Base-by-base conservation (phyloP, 2,888 invertebrate species). In the Synanthedon myopaeformis region DNA sequence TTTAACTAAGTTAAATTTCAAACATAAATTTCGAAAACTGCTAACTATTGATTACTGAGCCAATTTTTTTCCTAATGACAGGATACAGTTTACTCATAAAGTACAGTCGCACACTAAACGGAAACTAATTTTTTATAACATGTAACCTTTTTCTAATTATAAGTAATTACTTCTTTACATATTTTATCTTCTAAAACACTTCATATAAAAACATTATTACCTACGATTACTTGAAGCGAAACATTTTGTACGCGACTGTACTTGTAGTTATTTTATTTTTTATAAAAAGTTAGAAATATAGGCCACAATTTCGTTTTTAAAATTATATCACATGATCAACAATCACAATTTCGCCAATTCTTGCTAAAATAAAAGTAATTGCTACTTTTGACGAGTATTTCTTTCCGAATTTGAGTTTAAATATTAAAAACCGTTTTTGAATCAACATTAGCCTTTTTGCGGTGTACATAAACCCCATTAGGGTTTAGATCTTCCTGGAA, bases 271-370 rank as follows among this genome's bases (percentile, higher is more conserved):
- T 53, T 55, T 28, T 8, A 2, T 28, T 28, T 35, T 54, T 50
- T 61, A 62, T 67, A 66, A 63, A 71, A 65, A 45, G 60, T 66
- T 61, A 58, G 56, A 69, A 49, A 41, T 58, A 72, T 80, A 83
- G 82, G 82, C 82, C 82, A 76, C 78, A 70, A 71, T 72, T 75
- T 79, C 74, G 69, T 70, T 76, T 35, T 51, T 42, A 65, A 66
- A 67, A 70, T 66, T 70, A 58, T 79, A 84, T 83, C 83, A 83
- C 83, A 82, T 65, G 57, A 67, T 70, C 66, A 70, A 63, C 60
- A 68, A 79, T 82, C 81, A 80, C 79, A 80, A 66, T 72, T 68
- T 67, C 63, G 68, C 69, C 68, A 52, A 53, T 52, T 53, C 13
- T 51, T 45, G 12, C 13, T 13, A 45, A 45, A 45, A 5, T 45